These are phyloP conservation scores for Drosophila neonasuta DNA, from an alignment of 2,888 invertebrate species.

Conservation along the genomic window DNA sequence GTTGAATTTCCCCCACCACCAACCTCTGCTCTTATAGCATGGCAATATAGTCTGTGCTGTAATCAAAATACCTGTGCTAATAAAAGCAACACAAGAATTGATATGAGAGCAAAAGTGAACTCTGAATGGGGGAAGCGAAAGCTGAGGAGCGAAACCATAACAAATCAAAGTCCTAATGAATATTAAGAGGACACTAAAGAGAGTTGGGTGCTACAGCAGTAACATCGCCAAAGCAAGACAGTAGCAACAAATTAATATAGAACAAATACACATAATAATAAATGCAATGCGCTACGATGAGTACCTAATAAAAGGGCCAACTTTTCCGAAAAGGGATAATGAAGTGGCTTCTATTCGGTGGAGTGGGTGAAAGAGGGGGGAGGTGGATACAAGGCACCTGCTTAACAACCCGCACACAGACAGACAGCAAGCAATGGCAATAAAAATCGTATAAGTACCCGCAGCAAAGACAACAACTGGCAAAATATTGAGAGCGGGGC, in stretches of 20 bases:
- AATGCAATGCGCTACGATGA: slow-evolving; percentile 49
- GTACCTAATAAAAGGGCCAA: slow-evolving; percentile 53
- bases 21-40: neutral
- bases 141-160: slow-evolving; percentile 66
- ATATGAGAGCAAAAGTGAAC: slow-evolving; percentile 40
- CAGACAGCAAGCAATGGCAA: slow-evolving; percentile 56
- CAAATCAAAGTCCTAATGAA: slow-evolving; percentile 76
- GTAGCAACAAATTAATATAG: slow-evolving; percentile 74
- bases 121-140: slow-evolving; percentile 8
- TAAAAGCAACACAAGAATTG: slow-evolving; percentile 72
- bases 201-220: slow-evolving; percentile 5
- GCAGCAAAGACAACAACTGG: slow-evolving; percentile 52
- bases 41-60: slow-evolving; percentile 38
- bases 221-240: slow-evolving; percentile 12
- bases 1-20: slow-evolving; percentile 9
- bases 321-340: slow-evolving; percentile 64
- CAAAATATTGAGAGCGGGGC: slow-evolving; percentile 21
- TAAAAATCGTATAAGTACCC: slow-evolving; percentile 77
- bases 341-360: slow-evolving; percentile 52
- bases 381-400: slow-evolving; percentile 52
- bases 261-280: slow-evolving; percentile 75
- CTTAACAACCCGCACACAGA: slow-evolving; percentile 55
- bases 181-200: slow-evolving; percentile 75
- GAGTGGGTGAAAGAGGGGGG: neutral
- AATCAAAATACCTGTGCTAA: slow-evolving; percentile 70